Conservation (phyloP, 2,888 invertebrate genomes). For the Pandemis cinnamomeana region DNA sequence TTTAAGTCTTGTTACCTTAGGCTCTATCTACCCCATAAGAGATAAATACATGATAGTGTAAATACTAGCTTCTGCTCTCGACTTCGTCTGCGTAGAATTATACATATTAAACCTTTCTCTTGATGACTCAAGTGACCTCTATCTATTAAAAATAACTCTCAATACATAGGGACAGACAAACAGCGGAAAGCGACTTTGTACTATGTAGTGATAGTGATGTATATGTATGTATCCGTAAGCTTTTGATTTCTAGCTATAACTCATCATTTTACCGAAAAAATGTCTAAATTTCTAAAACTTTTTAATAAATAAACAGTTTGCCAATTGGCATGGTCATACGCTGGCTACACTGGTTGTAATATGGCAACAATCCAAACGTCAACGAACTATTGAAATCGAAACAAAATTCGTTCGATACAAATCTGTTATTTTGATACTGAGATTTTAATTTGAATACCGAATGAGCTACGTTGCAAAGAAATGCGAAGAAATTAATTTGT, state of each 20-base stretch:
- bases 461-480: not conserved
- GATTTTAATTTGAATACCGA: slow-evolving; percentile 7
- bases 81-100: no score
- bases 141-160: no score
- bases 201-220: no score
- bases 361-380: slow-evolving; percentile 12
- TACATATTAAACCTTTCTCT: no score
- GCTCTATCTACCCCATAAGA: no score
- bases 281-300: not conserved
- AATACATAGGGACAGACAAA: no score
- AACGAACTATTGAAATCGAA: slow-evolving; percentile 17
- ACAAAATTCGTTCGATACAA: not conserved
- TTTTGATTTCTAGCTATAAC: not conserved
- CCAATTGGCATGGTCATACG: slow-evolving; percentile 7
- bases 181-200: no score
- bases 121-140: no score
- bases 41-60: no score
- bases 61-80: no score
- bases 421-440: slow-evolving; percentile 16
- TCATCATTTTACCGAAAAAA: not conserved
- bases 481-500: not conserved
- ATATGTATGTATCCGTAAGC: no score
- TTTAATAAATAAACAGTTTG: not conserved
- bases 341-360: slow-evolving; percentile 14
- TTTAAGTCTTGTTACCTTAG: no score